Percentiles rank a stretch among this genome's conserved stretches.
Evolutionary conservation across 2,888 invertebrate species (phyloP).

Genomic region (Tethea ocularis): DNA sequence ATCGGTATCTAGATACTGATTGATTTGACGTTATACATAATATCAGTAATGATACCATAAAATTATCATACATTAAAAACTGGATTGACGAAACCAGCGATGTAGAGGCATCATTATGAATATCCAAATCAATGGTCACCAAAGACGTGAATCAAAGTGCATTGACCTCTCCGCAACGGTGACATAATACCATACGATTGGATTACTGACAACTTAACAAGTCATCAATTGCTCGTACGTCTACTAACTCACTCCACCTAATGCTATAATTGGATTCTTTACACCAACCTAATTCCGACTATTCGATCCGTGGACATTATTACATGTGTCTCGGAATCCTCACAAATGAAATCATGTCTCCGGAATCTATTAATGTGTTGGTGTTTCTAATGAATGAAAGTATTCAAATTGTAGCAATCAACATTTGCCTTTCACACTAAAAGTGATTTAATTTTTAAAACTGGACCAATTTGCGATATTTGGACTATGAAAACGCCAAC

Average conservation of each 20-base stretch:
- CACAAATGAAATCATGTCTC: slow-evolving; percentile 19
- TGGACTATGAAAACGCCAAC: not conserved
- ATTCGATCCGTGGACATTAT: slow-evolving; percentile 17
- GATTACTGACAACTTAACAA: slow-evolving; percentile 61
- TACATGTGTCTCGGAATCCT: slow-evolving; percentile 29
- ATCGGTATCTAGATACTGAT: not conserved
- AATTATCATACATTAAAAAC: not conserved
- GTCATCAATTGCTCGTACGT: slow-evolving; percentile 53
- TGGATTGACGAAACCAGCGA: not conserved
- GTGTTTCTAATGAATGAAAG: slow-evolving; percentile 5
- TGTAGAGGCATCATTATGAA: not conserved
- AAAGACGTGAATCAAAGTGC: slow-evolving; percentile 51
- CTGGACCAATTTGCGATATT: slow-evolving; percentile 7
- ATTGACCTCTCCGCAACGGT: slow-evolving; percentile 47
- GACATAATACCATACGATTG: slow-evolving; percentile 62
- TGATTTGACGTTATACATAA: not conserved
- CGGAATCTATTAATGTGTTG: not conserved
- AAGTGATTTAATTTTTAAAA: not conserved
- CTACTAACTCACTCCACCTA: slow-evolving; percentile 35
- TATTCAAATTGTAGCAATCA: not conserved
- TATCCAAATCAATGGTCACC: slow-evolving; percentile 35
- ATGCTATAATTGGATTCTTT: slow-evolving; percentile 44
- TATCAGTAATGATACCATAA: not conserved
- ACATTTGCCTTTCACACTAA: slow-evolving; percentile 5
- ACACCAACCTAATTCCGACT: slow-evolving; percentile 39